A percentile compares a stretch with the other conserved stretches of the same genome.
These are phyloP conservation scores for Lineus longissimus DNA, from an alignment of 1,140 invertebrate genomes.

Conservation along the genomic window DNA sequence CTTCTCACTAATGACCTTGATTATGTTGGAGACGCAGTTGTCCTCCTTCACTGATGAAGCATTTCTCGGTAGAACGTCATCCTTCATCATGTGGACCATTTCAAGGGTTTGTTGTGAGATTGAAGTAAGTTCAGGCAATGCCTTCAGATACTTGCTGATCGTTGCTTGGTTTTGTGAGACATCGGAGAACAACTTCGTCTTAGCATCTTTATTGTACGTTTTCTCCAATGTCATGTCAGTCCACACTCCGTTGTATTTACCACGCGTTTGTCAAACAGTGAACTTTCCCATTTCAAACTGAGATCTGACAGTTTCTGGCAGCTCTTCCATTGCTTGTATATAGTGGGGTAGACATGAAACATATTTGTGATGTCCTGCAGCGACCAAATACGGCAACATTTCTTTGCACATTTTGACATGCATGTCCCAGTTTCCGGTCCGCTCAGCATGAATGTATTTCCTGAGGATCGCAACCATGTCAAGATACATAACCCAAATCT, in stretches of 20 bases:
- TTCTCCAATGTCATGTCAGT: constrained; percentile 11
- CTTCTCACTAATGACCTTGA: too few relatives aligned
- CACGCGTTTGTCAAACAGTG: neutral
- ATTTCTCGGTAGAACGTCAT: too few relatives aligned
- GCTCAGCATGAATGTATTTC: constrained; percentile 4
- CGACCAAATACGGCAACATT: neutral
- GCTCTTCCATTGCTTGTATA: constrained; percentile 9
- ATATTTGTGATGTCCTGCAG: constrained; percentile 9
- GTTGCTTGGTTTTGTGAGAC: too few relatives aligned
- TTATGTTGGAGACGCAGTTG: too few relatives aligned
- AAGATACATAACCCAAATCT: neutral
- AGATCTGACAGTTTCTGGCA: neutral
- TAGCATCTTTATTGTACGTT: constrained; percentile 6
- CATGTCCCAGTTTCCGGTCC: neutral
- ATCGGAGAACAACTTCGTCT: neutral
- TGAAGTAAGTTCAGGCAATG: too few relatives aligned
- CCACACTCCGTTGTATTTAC: neutral
- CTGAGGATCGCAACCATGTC: neutral
- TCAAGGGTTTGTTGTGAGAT: too few relatives aligned
- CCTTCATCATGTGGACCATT: too few relatives aligned
- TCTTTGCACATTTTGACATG: neutral
- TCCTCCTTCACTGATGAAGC: too few relatives aligned
- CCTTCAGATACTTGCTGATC: too few relatives aligned
- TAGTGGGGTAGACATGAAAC: neutral
- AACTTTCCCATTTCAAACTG: neutral